These are phyloP conservation scores for Stictonetta naevosa DNA, from an alignment of 2,113 vertebrate genomes.

Conservation along the genomic window DNA sequence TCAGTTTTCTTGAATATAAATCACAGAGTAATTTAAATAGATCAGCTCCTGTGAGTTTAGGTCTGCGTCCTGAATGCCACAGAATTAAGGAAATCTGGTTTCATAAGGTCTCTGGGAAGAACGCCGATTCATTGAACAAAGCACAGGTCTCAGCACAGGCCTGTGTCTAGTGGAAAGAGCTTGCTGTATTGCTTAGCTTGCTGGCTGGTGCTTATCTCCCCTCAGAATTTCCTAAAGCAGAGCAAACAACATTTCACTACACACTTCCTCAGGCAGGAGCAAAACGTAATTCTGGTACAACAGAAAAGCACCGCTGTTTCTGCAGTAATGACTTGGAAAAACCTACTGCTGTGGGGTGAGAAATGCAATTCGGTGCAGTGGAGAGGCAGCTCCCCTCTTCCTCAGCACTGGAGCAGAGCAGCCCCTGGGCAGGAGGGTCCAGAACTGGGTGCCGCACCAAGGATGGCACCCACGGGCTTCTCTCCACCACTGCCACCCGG, in stretches of 20 bases:
- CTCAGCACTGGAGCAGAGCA: neutral
- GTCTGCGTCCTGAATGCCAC: neutral
- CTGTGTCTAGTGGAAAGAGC: neutral
- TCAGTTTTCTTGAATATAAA: neutral
- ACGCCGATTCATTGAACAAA: neutral
- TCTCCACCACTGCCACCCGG: accelerated
- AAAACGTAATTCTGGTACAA: neutral
- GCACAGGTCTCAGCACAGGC: neutral
- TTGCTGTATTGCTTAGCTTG: neutral
- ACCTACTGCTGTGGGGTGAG: neutral
- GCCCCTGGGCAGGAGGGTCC: neutral
- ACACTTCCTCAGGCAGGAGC: neutral
- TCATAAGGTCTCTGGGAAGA: neutral
- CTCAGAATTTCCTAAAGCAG: neutral
- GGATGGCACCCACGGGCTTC: neutral
- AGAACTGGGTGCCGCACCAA: neutral
- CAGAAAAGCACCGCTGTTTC: neutral
- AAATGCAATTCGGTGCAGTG: neutral
- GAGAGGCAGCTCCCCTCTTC: neutral
- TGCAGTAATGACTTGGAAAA: neutral
- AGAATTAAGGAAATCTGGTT: neutral
- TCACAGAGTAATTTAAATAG: neutral
- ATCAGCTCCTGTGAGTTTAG: neutral
- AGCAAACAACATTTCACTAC: neutral
- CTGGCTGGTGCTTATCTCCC: neutral